phyloP scores from a whole-genome alignment of 2,113 vertebrate species.

The Pterophyllum scalare region DNA sequence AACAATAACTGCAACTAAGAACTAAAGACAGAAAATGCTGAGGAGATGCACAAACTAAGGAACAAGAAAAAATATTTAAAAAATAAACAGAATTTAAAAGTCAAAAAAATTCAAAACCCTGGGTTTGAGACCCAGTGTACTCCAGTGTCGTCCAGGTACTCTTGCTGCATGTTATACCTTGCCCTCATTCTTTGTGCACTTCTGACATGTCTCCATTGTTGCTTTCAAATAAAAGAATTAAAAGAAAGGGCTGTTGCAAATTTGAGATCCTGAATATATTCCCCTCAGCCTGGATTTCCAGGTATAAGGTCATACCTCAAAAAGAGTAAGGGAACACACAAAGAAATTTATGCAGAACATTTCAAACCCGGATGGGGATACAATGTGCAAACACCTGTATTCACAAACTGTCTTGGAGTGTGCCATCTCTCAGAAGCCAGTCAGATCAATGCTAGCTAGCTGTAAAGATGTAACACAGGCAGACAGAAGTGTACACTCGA shows the following conservation, averaged over 20 bases:
- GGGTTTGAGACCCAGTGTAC: not conserved
- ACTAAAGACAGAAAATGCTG: not conserved
- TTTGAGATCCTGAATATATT: not conserved
- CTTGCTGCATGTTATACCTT: not conserved
- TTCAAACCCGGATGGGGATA: not conserved
- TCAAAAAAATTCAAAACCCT: not conserved
- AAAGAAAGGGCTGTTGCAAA: not conserved
- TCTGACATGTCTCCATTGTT: not conserved
- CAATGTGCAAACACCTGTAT: not conserved
- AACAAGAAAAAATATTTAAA: not conserved
- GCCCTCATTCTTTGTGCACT: not conserved
- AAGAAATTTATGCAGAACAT: not conserved
- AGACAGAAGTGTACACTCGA: constrained; percentile 15
- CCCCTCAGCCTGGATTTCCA: not conserved
- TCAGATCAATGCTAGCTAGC: constrained; percentile 27
- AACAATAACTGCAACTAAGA: not conserved
- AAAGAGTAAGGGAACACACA: not conserved
- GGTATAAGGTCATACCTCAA: not conserved
- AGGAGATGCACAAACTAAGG: not conserved
- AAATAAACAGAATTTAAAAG: too few relatives aligned
- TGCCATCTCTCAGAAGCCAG: not conserved
- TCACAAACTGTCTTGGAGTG: not conserved
- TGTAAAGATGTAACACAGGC: constrained; percentile 21
- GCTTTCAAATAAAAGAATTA: not conserved
- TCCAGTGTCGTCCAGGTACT: not conserved